Percentiles rank a stretch among this genome's conserved stretches.
Evolutionary conservation across 2,113 vertebrate genomes (phyloP).

Genomic region (Pongo abelii): DNA sequence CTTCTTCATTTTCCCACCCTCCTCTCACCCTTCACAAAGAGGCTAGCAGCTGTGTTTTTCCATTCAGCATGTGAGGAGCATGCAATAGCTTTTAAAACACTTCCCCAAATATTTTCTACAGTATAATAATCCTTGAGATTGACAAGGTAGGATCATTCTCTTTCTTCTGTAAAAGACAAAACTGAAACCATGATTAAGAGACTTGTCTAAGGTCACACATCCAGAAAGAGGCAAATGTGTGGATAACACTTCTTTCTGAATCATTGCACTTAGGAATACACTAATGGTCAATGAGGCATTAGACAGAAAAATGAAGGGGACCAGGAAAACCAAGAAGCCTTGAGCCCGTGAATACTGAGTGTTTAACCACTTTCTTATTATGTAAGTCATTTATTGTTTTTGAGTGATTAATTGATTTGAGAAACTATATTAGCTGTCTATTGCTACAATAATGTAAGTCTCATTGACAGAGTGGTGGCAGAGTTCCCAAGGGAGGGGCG

Average conservation of each 20-base stretch:
- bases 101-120: background rate
- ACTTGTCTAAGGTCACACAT: slow-evolving; percentile 11
- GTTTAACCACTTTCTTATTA: background rate
- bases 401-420: background rate
- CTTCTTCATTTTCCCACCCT: background rate
- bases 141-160: background rate
- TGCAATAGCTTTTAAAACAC: slow-evolving; percentile 5
- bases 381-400: background rate
- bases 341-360: background rate
- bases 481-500: background rate
- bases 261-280: background rate
- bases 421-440: background rate
- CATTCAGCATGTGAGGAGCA: background rate
- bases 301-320: background rate
- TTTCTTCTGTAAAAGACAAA: slow-evolving; percentile 1
- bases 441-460: background rate
- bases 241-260: background rate
- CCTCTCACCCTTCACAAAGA: background rate
- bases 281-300: background rate
- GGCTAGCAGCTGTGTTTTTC: background rate
- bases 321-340: background rate
- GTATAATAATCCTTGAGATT: background rate
- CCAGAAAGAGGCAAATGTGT: background rate
- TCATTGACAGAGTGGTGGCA: background rate
- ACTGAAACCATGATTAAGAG: background rate